Percentiles rank a stretch among this genome's conserved stretches.
These are phyloP conservation scores for Pseudomyrmex cubaensis DNA, from an alignment of 1,140 invertebrate species.

Conservation along the genomic window DNA sequence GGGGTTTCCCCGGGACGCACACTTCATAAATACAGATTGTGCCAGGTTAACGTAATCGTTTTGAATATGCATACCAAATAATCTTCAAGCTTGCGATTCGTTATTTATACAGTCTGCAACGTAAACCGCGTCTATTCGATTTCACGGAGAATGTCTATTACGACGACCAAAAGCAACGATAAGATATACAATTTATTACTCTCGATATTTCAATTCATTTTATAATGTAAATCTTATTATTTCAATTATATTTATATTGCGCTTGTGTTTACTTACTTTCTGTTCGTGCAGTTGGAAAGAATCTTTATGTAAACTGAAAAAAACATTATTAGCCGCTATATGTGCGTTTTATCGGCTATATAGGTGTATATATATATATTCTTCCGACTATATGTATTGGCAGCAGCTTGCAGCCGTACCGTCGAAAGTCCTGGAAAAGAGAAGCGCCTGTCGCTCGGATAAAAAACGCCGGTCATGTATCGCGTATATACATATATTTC, in stretches of 20 bases:
- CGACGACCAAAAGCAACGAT: neutral
- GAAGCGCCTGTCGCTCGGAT: neutral
- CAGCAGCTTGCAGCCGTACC: constrained; percentile 60
- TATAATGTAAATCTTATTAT: too few relatives aligned
- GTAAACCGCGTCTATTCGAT: neutral
- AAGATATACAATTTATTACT: too few relatives aligned
- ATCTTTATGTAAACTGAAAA: neutral
- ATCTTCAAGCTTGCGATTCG: constrained; percentile 5
- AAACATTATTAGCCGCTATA: constrained; percentile 43
- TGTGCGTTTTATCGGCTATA: too few relatives aligned
- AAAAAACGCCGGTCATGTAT: constrained; percentile 62
- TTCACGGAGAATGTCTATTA: neutral
- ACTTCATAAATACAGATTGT: constrained; percentile 61
- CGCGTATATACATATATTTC: constrained; percentile 61
- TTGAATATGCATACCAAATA: neutral
- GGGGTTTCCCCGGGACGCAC: neutral
- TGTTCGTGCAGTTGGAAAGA: neutral
- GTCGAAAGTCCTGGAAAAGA: constrained; percentile 44
- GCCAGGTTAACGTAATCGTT: constrained; percentile 47
- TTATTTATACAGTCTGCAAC: constrained; percentile 17
- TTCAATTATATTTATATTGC: too few relatives aligned
- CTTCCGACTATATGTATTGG: constrained; percentile 31
- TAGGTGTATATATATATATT: neutral
- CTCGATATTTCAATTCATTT: too few relatives aligned
- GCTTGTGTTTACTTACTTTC: neutral